Evolutionary conservation across 1,140 invertebrate species (phyloP), one percentile per base, ranked within the genome.

Genomic region (Saccostrea glomerata): DNA sequence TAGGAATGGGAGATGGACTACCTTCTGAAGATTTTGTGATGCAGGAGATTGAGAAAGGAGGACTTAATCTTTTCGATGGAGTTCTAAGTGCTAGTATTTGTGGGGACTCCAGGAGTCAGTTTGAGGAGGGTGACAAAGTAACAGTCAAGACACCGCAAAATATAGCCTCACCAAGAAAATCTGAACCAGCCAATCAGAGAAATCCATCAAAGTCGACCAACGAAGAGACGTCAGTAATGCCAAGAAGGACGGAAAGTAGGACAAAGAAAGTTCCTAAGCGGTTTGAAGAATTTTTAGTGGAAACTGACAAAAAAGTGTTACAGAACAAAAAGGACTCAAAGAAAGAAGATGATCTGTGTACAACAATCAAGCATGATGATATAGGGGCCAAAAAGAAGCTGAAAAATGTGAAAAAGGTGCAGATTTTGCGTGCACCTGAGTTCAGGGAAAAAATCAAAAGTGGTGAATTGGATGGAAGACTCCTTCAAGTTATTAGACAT

Each of bases 61-160:
- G 70, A 11, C 25, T 77, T 36, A 77, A 77, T 77, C 70, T 77
- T 4, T 77, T 77, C 30, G 70, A 77, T 77, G 70, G 70, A 77
- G 70, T 77, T 30, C 70, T 77, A 13, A 77, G 70, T 77, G 23
- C 70, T 77, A 77, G 70, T 77, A 77, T 77, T 36, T 77, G 70
- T 36, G 70, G 70, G 30, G 70, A 77, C 4, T 77, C 70, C 11
- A 77, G 4, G 66, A 25, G 7, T 73, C 66, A 73, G 70, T 77
- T 77, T 30, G 70, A 77, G 11, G 70, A 36, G 12, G 36, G 25
- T 36, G 70, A 77, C 25, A 77, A 12, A 77, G 25, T 30, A 30
- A 77, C 70, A 77, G 70, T 30, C 15, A 77, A 12, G 12, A 77
- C 23, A 25, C 25, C 23, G 3, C 23, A 30, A 11, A 36, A 15